phyloP scores from a whole-genome alignment of 2,797 vertebrate species.

The Acridotheres tristis region DNA sequence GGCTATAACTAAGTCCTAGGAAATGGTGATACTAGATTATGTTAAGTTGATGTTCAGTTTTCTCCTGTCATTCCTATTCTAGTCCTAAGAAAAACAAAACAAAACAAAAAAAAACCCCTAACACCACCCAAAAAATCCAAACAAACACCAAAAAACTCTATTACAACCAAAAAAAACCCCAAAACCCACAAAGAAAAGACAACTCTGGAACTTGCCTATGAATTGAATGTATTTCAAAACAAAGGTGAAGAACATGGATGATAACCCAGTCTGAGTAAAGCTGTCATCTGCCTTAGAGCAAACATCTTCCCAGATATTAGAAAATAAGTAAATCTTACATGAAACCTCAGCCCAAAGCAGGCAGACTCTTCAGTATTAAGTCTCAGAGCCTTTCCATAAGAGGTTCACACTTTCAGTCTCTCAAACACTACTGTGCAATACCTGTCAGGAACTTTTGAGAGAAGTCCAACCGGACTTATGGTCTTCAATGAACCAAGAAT shows the following conservation, averaged over 20 bases:
- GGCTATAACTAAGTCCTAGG: neutral
- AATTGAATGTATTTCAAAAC: neutral
- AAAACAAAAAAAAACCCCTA: neutral
- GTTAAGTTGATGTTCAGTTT: neutral
- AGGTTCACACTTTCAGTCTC: neutral
- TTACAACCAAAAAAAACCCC: no score
- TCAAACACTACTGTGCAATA: neutral
- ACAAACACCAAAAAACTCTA: neutral
- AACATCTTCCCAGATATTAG: neutral
- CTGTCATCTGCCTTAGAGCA: neutral
- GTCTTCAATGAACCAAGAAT: neutral
- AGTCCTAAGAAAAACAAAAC: neutral
- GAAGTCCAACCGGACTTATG: neutral
- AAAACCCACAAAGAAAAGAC: neutral
- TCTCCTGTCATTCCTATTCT: neutral
- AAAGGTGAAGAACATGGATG: fast-evolving
- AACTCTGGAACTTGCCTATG: neutral
- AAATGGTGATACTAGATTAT: neutral
- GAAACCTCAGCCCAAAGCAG: neutral
- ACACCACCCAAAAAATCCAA: no score
- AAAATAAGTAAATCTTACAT: neutral
- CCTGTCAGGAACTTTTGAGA: neutral
- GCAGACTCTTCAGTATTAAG: neutral
- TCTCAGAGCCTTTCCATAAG: neutral
- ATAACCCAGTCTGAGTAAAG: neutral